Evolutionary conservation across 2,797 vertebrate genomes (phyloP).

Genomic region (Capromys pilorides): DNA sequence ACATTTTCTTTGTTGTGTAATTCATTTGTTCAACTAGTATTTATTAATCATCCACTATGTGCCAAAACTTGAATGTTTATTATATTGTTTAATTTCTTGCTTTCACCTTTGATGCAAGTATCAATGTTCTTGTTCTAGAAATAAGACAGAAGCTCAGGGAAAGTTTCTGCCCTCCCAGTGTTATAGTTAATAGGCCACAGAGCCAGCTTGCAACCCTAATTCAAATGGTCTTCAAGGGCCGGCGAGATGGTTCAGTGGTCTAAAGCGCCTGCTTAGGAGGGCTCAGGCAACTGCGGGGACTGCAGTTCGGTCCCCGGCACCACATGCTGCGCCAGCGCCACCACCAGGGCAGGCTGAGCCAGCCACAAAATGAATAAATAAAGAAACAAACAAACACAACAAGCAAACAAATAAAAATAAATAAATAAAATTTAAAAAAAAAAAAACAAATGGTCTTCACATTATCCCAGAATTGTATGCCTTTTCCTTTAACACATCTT

Average conservation of each 20-base stretch:
- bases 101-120: background rate
- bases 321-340: too few relatives aligned
- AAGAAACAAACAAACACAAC: too few relatives aligned
- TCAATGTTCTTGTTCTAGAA: slow-evolving; percentile 6
- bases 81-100: slow-evolving; percentile 14
- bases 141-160: background rate
- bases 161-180: background rate
- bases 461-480: background rate
- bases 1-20: slow-evolving; percentile 6
- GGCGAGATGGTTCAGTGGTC: too few relatives aligned
- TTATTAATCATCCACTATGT: slow-evolving; percentile 14
- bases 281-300: too few relatives aligned
- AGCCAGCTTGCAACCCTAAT: background rate
- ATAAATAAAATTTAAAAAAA: too few relatives aligned
- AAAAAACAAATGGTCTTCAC: background rate
- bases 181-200: background rate
- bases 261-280: too few relatives aligned
- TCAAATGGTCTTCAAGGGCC: background rate
- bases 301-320: too few relatives aligned
- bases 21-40: slow-evolving; percentile 29
- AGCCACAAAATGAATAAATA: too few relatives aligned
- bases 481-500: background rate
- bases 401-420: too few relatives aligned
- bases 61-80: slow-evolving; percentile 4
- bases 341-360: too few relatives aligned